Conservation (phyloP, 2,113 vertebrate species). For the Trinectes maculatus region DNA sequence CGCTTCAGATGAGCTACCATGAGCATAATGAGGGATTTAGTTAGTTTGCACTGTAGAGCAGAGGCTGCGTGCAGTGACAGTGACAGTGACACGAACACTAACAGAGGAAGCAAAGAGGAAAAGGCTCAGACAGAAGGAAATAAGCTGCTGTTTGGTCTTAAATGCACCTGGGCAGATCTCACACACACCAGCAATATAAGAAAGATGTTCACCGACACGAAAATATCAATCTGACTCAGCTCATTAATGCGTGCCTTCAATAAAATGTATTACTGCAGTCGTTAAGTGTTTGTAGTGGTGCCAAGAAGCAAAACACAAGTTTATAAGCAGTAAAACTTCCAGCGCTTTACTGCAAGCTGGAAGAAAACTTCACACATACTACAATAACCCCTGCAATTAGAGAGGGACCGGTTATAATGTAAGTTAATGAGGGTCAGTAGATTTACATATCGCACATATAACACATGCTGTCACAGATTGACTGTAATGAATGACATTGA, state of each 20-base stretch:
- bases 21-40: background rate
- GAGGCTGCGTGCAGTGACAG: background rate
- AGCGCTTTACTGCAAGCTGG: background rate
- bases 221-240: background rate
- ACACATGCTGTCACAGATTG: no score
- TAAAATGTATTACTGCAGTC: background rate
- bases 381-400: no score
- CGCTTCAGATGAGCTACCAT: no score
- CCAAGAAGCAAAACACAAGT: background rate
- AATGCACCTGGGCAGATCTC: background rate
- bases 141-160: background rate
- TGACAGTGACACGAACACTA: background rate
- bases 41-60: background rate
- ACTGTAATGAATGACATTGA: no score
- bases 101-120: no score
- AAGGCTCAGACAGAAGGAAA: background rate
- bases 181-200: background rate
- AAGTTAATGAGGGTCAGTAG: no score
- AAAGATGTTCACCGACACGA: background rate
- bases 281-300: background rate
- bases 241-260: background rate
- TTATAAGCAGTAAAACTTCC: no score
- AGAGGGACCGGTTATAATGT: no score
- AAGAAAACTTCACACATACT: no score
- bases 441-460: no score